A percentile compares a stretch with the other conserved stretches of the same genome.
Conservation (phyloP, 1,140 invertebrate species). For the Hycleus phaleratus region DNA sequence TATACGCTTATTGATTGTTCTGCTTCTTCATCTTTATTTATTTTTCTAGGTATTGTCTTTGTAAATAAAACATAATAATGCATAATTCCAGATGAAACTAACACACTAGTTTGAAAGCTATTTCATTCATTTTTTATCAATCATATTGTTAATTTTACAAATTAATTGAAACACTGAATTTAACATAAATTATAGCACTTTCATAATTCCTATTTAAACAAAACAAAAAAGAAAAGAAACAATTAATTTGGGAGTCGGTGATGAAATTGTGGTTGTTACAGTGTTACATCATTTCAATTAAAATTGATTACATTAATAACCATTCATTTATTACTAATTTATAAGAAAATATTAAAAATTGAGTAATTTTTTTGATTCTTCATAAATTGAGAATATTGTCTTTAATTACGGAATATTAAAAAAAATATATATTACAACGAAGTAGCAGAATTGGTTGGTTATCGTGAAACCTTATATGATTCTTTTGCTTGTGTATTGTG, state of each 20-base stretch:
- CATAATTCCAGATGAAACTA: neutral
- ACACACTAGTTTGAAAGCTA: neutral
- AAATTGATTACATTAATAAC: no score
- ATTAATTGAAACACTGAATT: no score
- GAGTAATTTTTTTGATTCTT: neutral
- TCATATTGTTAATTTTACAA: neutral
- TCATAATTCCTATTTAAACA: no score
- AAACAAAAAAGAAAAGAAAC: no score
- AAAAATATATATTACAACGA: neutral
- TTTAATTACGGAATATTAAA: no score
- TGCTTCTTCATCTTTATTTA: no score
- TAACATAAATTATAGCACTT: no score
- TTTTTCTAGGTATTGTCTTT: neutral
- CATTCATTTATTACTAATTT: no score
- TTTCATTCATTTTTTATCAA: neutral
- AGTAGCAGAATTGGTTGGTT: no score
- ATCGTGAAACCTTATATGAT: neutral
- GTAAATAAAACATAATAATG: conserved; percentile 1
- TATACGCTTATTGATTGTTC: no score
- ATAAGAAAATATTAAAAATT: no score
- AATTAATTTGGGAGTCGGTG: neutral
- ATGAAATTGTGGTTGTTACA: conserved; percentile 14
- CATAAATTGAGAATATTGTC: neutral
- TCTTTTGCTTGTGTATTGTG: neutral
- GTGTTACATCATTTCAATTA: conserved; percentile 9